phyloP scores from a whole-genome alignment of 53 echinoderm and acorn worm genomes.

The Echinarachnius parma region DNA sequence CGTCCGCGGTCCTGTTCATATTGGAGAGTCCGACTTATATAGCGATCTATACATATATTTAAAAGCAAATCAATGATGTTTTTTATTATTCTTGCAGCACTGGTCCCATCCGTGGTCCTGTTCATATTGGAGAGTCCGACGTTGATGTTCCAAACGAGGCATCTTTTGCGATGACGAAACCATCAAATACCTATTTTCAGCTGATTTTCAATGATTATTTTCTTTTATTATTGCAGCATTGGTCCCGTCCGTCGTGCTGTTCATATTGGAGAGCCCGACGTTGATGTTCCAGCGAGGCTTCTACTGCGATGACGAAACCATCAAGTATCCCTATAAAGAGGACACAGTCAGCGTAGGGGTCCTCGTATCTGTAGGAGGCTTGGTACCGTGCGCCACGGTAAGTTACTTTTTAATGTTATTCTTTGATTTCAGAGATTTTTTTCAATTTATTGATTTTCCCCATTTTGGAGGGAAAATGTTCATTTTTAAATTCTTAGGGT shows the following conservation, averaged over 20 bases:
- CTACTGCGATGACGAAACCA: conserved; percentile 82
- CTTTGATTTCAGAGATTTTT: too few species aligned
- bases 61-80: too few species aligned
- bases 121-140: conserved; percentile 14
- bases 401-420: conserved; percentile 28
- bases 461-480: too few species aligned
- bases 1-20: conserved; percentile 34
- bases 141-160: conserved; percentile 73
- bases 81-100: background rate
- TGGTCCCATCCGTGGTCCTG: conserved; percentile 46
- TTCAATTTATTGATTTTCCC: too few species aligned
- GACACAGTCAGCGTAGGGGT: conserved; percentile 69
- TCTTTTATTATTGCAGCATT: background rate
- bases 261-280: conserved; percentile 13
- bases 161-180: conserved; percentile 86
- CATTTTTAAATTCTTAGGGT: too few species aligned
- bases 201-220: too few species aligned
- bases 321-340: conserved; percentile 71
- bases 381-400: conserved; percentile 65
- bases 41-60: too few species aligned
- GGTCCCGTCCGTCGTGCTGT: conserved; percentile 43
- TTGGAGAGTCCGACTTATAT: conserved; percentile 26
- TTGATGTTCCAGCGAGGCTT: conserved; percentile 80
- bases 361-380: conserved; percentile 44
- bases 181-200: conserved; percentile 82